Evolutionary conservation across 2,113 vertebrate genomes (phyloP).

Genomic region (Phaethornis superciliosus): DNA sequence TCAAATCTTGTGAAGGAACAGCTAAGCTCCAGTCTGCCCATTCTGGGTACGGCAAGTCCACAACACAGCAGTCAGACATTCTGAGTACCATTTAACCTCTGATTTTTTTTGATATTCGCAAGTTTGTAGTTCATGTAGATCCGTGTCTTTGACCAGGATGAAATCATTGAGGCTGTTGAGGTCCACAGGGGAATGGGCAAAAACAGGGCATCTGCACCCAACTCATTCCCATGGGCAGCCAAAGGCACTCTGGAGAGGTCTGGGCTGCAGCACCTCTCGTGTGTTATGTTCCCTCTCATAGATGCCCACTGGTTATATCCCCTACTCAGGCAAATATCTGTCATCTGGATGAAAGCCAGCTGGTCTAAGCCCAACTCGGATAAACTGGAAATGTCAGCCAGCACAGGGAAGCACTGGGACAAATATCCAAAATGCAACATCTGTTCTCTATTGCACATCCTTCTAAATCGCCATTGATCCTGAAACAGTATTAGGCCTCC

Average conservation of each 20-base stretch:
- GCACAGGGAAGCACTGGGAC: neutral
- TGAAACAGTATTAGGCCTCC: neutral
- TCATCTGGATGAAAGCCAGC: slow-evolving; percentile 8
- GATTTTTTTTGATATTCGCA: neutral
- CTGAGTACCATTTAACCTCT: neutral
- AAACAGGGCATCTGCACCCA: neutral
- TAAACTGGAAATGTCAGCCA: neutral
- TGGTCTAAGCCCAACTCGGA: neutral
- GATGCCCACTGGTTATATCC: neutral
- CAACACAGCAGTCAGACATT: neutral
- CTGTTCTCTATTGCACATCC: slow-evolving; percentile 26
- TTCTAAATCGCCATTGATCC: neutral
- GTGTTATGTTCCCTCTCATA: neutral
- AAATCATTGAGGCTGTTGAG: neutral
- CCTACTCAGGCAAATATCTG: neutral
- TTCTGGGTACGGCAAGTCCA: neutral
- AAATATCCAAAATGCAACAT: slow-evolving; percentile 16
- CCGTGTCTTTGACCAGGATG: neutral
- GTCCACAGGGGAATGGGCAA: neutral
- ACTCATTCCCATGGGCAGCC: neutral
- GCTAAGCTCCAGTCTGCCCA: neutral
- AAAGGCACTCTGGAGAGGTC: neutral
- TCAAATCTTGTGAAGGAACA: neutral
- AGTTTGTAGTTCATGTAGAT: neutral
- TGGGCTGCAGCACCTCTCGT: neutral